phyloP scores from a whole-genome alignment of 1,140 invertebrate genomes.

The Microvelia longipes region DNA sequence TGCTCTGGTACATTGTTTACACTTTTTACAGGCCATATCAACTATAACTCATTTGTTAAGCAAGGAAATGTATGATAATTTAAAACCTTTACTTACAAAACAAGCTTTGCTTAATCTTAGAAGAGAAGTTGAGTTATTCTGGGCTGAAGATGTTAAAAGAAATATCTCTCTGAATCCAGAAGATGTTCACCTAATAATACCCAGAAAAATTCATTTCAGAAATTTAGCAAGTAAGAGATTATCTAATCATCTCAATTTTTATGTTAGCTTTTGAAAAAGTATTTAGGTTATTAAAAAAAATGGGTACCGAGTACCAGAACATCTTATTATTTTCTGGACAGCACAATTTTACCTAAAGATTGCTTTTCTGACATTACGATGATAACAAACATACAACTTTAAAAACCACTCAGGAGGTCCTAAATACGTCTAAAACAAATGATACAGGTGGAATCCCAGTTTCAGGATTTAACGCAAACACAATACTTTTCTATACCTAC shows the following conservation, averaged over 20 bases:
- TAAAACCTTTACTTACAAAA: constrained; percentile 16
- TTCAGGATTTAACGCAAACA: too few relatives aligned
- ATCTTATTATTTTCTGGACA: too few relatives aligned
- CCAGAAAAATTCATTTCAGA: constrained; percentile 16
- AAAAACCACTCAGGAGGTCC: too few relatives aligned
- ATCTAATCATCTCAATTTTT: neutral
- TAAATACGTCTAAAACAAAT: too few relatives aligned
- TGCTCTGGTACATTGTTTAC: too few relatives aligned
- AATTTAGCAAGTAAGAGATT: constrained; percentile 7
- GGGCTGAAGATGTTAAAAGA: constrained; percentile 16
- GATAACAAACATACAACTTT: too few relatives aligned
- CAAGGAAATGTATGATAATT: constrained; percentile 13
- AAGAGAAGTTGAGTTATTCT: constrained; percentile 15
- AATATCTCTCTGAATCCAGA: constrained; percentile 16
- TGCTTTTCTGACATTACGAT: too few relatives aligned
- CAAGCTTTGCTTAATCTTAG: constrained; percentile 13
- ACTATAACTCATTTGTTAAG: constrained; percentile 15
- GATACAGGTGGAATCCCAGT: too few relatives aligned
- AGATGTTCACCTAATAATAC: constrained; percentile 18
- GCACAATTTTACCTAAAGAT: too few relatives aligned
- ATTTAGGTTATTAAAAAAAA: too few relatives aligned
- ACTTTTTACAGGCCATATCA: constrained; percentile 16
- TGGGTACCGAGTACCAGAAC: too few relatives aligned
- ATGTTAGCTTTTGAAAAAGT: neutral
- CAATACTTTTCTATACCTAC: too few relatives aligned